Evolutionary conservation across 2,113 vertebrate species (phyloP).

Genomic region (Hymenochirus boettgeri): DNA sequence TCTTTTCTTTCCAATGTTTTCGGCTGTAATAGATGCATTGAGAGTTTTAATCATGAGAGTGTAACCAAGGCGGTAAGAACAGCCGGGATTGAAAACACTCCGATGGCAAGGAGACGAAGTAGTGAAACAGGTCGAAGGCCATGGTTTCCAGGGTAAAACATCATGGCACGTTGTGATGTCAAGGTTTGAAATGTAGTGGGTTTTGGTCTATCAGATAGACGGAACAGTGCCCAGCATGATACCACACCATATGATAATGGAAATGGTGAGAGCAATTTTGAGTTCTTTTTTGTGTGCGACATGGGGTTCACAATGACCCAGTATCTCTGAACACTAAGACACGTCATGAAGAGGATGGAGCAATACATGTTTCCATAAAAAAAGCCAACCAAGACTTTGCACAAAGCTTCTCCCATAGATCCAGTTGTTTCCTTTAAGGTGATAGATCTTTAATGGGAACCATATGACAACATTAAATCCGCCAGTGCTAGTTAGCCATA

Average conservation of each 20-base stretch:
- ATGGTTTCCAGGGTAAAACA: conserved; percentile 62
- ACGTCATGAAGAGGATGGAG: conserved; percentile 86
- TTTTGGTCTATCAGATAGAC: conserved; percentile 79
- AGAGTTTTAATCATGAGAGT: conserved; percentile 73
- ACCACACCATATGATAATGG: conserved; percentile 69
- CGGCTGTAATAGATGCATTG: conserved; percentile 58
- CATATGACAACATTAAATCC: conserved; percentile 84
- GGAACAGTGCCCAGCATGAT: conserved; percentile 74
- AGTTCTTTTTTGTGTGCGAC: conserved; percentile 58
- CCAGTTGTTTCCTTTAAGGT: conserved; percentile 88
- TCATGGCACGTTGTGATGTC: conserved; percentile 91
- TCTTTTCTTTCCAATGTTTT: conserved; percentile 65
- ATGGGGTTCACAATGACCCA: conserved; percentile 84
- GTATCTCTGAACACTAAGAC: conserved; percentile 88
- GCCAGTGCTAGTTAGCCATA: conserved; percentile 89
- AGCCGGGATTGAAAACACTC: conserved; percentile 79
- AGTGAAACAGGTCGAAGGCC: conserved; percentile 67
- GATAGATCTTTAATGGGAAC: conserved; percentile 90
- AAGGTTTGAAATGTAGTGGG: conserved; percentile 49
- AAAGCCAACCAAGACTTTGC: conserved; percentile 82
- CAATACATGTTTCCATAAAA: conserved; percentile 97
- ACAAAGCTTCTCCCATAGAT: conserved; percentile 73
- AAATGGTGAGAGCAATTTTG: conserved; percentile 62
- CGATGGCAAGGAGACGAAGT: conserved; percentile 81
- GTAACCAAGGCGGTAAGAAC: conserved; percentile 71